Evolutionary conservation across 2,888 invertebrate species (phyloP), one percentile per base, ranked within the genome.

Genomic region (Philhelius pedissequus): DNA sequence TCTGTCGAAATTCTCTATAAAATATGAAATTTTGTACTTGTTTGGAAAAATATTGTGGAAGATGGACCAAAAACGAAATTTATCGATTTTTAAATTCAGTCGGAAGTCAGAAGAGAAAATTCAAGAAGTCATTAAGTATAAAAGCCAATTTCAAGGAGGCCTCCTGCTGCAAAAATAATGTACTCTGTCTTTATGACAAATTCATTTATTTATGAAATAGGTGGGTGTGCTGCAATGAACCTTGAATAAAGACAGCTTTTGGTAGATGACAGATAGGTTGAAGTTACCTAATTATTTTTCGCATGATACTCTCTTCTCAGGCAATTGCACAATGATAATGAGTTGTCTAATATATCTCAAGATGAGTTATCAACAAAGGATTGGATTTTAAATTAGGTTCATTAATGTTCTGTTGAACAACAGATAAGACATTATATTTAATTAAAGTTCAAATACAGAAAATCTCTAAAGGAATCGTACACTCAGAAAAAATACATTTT

Each of bases 1-100:
- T 30, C 30, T 60, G 48, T 27, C 52, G 32, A 69, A 69, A 56
- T 68, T 27, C 6, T 13, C 50, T n/a, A 74, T 83, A 43, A 83
- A 78, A 74, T 69, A 83, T 78, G 73, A 69, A 78, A 58, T 56
- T 35, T 60, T 70, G 32, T 58, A 58, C 8, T 18, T 45, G 4
- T 15, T 22, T 7, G 38, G 38, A 2, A 38, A 38, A n/a, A n/a
- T n/a, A n/a, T n/a, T n/a, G 3, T 43, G 3, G 25, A 38, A 60
- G 40, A 40, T 62, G 43, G 27, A 40, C 40, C 25, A 38, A 43
- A n/a, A 38, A 52, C 38, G 40, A 58, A 78, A 74, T 83, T 78
- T 78, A 78, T 83, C 43, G 78, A 83, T 83, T 66, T 38, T 4
- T 18, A 30, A 48, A 18, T 38, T 35, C 32, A 11, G 45, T 35